A percentile compares a stretch with the other conserved stretches of the same genome.
Conservation (phyloP, 2,797 vertebrate species). For the Emys orbicularis region DNA sequence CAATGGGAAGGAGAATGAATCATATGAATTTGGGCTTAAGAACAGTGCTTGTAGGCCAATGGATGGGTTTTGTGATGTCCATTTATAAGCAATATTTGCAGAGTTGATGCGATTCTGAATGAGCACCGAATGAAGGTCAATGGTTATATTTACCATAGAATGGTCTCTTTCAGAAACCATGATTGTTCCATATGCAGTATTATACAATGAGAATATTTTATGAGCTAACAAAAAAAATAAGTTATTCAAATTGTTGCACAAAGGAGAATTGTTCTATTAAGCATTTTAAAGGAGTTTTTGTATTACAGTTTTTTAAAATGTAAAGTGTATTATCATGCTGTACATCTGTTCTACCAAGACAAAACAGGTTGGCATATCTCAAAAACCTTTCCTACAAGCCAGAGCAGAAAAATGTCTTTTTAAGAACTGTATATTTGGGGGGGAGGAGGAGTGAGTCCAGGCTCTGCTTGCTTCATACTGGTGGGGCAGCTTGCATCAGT, state of each 20-base stretch:
- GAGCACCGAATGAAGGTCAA: constrained; percentile 7
- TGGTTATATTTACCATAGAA: neutral
- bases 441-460: neutral
- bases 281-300: neutral
- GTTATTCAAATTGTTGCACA: constrained; percentile 3
- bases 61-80: neutral
- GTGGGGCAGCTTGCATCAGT: neutral
- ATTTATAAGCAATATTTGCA: neutral
- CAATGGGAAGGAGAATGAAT: neutral
- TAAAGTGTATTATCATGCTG: neutral
- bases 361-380: neutral
- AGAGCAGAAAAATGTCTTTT: neutral
- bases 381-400: neutral
- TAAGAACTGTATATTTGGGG: neutral
- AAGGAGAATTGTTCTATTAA: neutral
- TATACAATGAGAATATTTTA: constrained; percentile 43
- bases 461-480: neutral
- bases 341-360: neutral
- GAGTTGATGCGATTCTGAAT: neutral
- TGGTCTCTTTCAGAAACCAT: constrained; percentile 36
- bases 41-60: neutral
- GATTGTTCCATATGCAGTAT: neutral
- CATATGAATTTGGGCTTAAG: neutral
- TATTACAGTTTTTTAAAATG: neutral
- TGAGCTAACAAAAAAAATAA: neutral